These are phyloP conservation scores for Neosilurus mollespiculum DNA, from an alignment of 2,797 vertebrate genomes.

Conservation along the genomic window DNA sequence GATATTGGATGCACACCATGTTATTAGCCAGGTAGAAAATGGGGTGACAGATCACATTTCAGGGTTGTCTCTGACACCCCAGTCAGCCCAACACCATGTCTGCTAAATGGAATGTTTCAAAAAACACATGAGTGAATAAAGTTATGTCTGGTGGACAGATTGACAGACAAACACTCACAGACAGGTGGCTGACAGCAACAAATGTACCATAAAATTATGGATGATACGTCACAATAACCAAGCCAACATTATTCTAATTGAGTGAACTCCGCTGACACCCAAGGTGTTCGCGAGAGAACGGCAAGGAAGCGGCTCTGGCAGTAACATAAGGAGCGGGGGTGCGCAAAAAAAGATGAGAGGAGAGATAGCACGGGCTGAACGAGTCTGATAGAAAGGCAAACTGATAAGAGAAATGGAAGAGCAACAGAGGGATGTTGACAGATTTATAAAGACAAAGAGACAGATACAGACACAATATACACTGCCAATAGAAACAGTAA, in stretches of 20 bases:
- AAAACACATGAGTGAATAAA: not conserved
- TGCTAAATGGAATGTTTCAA: not conserved
- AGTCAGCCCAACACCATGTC: not conserved
- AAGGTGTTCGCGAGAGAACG: not conserved
- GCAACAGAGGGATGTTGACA: conserved; percentile 56
- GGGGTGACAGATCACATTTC: not conserved
- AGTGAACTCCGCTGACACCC: conserved; percentile 32
- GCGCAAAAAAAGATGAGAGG: conserved; percentile 35
- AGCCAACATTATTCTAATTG: conserved; percentile 31
- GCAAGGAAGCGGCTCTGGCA: conserved; percentile 19
- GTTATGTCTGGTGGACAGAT: conserved; percentile 1
- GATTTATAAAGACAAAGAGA: conserved; percentile 62
- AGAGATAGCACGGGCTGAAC: conserved; percentile 40
- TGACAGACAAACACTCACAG: conserved; percentile 18
- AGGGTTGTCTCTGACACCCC: not conserved
- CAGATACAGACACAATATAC: conserved; percentile 54
- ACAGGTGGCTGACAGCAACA: conserved; percentile 19
- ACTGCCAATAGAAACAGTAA: conserved; percentile 47
- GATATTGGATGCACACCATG: not conserved
- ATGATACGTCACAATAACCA: conserved; percentile 33
- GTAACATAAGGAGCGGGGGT: conserved; percentile 35
- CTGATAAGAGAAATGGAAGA: conserved; percentile 50
- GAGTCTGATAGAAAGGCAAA: conserved; percentile 46
- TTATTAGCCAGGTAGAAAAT: not conserved
- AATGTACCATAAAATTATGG: conserved; percentile 36